These are phyloP conservation scores for Boloria selene DNA, from an alignment of 2,888 invertebrate species.

Conservation along the genomic window DNA sequence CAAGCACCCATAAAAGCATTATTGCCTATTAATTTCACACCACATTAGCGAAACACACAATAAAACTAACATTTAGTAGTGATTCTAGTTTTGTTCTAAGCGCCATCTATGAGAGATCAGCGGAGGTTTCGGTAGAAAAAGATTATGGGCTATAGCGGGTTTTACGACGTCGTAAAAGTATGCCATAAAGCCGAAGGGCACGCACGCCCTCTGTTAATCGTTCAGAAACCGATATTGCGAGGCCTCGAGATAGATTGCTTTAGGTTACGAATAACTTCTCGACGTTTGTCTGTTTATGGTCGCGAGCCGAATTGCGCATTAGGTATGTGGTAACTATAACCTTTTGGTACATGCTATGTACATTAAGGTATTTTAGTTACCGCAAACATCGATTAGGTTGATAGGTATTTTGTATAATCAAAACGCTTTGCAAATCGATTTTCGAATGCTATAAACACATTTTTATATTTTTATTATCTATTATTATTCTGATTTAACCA, in stretches of 20 bases:
- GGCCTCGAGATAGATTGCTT: constrained; percentile 79
- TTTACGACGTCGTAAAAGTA: constrained; percentile 80
- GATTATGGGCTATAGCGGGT: constrained; percentile 78
- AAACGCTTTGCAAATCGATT: background rate
- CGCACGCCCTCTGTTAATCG: constrained; percentile 82
- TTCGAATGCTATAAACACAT: background rate
- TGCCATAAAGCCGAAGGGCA: constrained; percentile 80
- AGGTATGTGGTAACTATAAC: constrained; percentile 37
- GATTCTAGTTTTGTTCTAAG: constrained; percentile 72
- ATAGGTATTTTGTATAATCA: constrained; percentile 12
- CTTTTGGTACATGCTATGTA: constrained; percentile 21
- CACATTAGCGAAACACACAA: constrained; percentile 82
- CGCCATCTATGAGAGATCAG: constrained; percentile 68
- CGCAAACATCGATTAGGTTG: constrained; percentile 9
- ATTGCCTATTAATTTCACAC: constrained; percentile 83
- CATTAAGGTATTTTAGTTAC: constrained; percentile 20
- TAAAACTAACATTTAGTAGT: constrained; percentile 77
- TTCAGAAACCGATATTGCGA: constrained; percentile 81
- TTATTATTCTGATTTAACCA: too few species aligned
- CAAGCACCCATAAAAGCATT: constrained; percentile 80
- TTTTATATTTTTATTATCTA: too few species aligned
- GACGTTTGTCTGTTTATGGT: constrained; percentile 75
- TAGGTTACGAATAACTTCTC: constrained; percentile 73
- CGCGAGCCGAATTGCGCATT: constrained; percentile 56
- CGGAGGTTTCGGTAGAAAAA: constrained; percentile 69